A percentile compares a stretch with the other conserved stretches of the same genome.
phyloP scores from a whole-genome alignment of 2,113 vertebrate genomes.

The Phalacrocorax brasilianus region DNA sequence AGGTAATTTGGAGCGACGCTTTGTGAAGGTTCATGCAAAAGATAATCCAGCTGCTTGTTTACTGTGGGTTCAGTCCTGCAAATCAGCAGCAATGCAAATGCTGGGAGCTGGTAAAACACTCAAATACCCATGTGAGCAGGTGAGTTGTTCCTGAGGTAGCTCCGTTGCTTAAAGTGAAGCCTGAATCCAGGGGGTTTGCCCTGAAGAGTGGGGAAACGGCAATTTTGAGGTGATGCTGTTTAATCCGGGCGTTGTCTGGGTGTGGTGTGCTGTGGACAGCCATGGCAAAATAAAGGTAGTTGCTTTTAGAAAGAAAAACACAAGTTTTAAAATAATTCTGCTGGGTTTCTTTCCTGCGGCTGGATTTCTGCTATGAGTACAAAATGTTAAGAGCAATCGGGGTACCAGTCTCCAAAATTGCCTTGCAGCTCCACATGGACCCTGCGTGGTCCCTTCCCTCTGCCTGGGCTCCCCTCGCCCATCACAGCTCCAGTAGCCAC shows the following conservation, averaged over 20 bases:
- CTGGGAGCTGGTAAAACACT: neutral
- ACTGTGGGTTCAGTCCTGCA: neutral
- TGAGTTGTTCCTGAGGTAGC: neutral
- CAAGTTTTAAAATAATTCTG: accelerated
- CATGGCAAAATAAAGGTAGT: neutral
- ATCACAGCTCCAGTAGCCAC: accelerated
- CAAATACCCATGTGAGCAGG: neutral
- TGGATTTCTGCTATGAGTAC: neutral
- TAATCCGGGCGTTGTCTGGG: neutral
- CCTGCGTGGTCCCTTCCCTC: accelerated
- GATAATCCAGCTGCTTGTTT: neutral
- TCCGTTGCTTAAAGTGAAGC: neutral
- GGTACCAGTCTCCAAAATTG: neutral
- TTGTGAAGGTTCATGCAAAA: accelerated
- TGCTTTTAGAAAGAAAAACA: neutral
- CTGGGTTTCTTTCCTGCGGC: neutral
- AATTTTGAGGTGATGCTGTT: neutral
- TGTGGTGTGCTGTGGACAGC: neutral
- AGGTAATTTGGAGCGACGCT: neutral
- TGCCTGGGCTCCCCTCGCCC: accelerated
- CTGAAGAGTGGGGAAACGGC: neutral
- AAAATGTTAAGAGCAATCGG: neutral
- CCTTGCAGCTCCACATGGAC: too few relatives aligned
- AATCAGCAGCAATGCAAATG: neutral
- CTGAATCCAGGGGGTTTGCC: neutral